Base-by-base conservation (phyloP, 35 echinoderm and acorn worm species). In the Apostichopus parvimensis region DNA sequence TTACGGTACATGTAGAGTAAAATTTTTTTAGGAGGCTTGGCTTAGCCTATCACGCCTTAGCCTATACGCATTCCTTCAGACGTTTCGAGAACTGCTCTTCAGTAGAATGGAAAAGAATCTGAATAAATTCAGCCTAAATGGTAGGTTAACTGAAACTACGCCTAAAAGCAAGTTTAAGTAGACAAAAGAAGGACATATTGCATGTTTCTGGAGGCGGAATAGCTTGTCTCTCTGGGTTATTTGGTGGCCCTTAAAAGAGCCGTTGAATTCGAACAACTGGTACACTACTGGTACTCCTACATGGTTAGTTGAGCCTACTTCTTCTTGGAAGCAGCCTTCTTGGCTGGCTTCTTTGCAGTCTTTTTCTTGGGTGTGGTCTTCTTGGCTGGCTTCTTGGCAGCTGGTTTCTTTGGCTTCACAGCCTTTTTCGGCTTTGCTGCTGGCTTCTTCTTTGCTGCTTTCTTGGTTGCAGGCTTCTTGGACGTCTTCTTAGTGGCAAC, bases 201-300 rank as follows among this genome's bases (percentile, higher is more conserved):
- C 71, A 75, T 75, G 71, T 55, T 82, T 82, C 3, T 6, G 28
- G 12, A 17, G 15, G 79, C 4, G 9, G 55, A 14, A 57, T 6
- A 8, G 34, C 79, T 20, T 6, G 1, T 82, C 79, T 82, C 55
- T 82, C 79, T 82, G 79, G 28, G 0, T 3, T 55, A 82, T n/a
- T 82, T 82, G 79, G 79, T 82, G 79, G 79, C 79, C 79, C 79
- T 82, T 54, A 82, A 82, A 82, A 82, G 79, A 82, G 79, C 79
- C 79, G 79, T 82, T 82, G 52, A 6, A 55, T 25, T 9, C 52
- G 52, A 56, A 6, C 79, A 14, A 12, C 56, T 56, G 54, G 34
- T 45, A 45, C 0, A 45, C 9, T 17, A 53, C 77, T 11, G 12
- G 53, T 6, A 23, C 26, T 28, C 14, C 20, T 23, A 28, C 20